Base-by-base conservation (phyloP, 1,140 invertebrate genomes). In the Antheraea pernyi region DNA sequence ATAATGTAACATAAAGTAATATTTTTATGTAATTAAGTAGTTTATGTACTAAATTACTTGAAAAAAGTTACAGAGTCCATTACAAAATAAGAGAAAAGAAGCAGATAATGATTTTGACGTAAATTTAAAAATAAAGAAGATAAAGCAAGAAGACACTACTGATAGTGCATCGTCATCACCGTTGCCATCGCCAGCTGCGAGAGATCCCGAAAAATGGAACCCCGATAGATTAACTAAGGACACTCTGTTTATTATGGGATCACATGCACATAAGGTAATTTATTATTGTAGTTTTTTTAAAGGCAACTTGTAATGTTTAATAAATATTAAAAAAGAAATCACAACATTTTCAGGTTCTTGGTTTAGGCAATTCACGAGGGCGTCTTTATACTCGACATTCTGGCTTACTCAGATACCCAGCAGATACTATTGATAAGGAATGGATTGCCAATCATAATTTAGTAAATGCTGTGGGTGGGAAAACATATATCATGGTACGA, bases 401-500 rank as follows among this genome's bases (percentile, higher is more conserved):
- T 42, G 96, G 96, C 37, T 75, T 97, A 16, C 95, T 96, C 63
- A 94, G 95, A 80, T 97, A 97, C 89, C 95, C 95, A 66, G 96
- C 96, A 59, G 97, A 97, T 82, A 95, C 95, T 70, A 95, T 96
- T 77, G 97, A 97, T 79, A 97, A 97, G 83, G 95, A 96, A 81
- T 97, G 96, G 96, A 93, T 97, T 30, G 94, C 95, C 63, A 95
- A 95, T 72, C 95, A 96, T 75, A 96, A 96, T 80, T 88, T 96
- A 68, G 96, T 96, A 85, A 95, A 96, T 77, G 94, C 95, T 48
- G 95, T 95, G 66, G 96, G 96, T 13, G 96, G 96, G 8, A 96
- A 96, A 89, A 96, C 96, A 37, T 97, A 97, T 77, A 94, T 97
- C 71, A 94, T 97, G 93, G 91, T 92, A 77, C 73, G 70, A 53